A percentile compares a stretch with the other conserved stretches of the same genome.
Evolutionary conservation across 2,888 invertebrate genomes (phyloP).

Genomic region (Cantharis flavilabris): DNA sequence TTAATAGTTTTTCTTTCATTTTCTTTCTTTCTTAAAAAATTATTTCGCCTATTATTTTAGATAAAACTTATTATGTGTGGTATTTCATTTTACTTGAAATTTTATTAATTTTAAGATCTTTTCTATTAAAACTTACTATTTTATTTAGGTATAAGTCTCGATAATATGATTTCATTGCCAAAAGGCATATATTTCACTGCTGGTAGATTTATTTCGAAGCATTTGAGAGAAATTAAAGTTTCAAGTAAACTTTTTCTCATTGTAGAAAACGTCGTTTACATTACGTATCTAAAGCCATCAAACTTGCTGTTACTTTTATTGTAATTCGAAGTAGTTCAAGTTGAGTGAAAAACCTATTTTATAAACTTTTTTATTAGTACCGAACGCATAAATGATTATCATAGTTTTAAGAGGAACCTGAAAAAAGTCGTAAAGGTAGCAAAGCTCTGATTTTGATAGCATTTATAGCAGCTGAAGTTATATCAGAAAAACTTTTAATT

Average conservation of each 20-base stretch:
- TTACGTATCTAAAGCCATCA: background rate
- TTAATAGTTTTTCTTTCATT: too few species aligned
- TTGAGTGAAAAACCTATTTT: background rate
- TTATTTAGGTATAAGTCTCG: too few species aligned
- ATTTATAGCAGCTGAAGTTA: background rate
- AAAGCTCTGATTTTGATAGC: background rate
- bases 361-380: background rate
- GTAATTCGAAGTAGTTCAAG: background rate
- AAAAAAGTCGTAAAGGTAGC: background rate
- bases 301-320: background rate
- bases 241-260: background rate
- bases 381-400: background rate
- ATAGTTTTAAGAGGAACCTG: background rate
- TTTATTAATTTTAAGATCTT: too few species aligned
- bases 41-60: too few species aligned
- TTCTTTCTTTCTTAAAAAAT: too few species aligned
- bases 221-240: background rate
- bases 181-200: background rate
- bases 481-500: background rate
- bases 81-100: too few species aligned
- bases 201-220: background rate
- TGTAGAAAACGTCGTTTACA: background rate
- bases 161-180: background rate
- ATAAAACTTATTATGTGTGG: too few species aligned
- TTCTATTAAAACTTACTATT: too few species aligned